Evolutionary conservation across 2,888 invertebrate species (phyloP).

Genomic region (Andrena haemorrhoa): DNA sequence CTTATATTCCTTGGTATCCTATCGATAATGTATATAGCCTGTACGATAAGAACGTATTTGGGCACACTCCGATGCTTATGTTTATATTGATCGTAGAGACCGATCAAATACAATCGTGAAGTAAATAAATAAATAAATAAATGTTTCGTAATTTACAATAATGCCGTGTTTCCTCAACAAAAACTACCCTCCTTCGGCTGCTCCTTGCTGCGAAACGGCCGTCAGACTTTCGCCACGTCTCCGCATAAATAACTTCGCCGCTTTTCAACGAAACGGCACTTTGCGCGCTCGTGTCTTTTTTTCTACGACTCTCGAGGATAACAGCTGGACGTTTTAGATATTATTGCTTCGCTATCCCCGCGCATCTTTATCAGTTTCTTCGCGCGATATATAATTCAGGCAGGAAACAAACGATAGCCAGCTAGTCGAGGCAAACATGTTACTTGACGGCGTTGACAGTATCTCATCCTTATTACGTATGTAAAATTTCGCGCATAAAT

Average conservation of each 20-base stretch:
- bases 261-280: background rate
- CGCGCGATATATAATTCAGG: slow-evolving; percentile 55
- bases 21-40: slow-evolving; percentile 79
- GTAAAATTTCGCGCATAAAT: slow-evolving; percentile 59
- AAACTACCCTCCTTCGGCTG: background rate
- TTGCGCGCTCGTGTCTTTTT: too few relatives aligned
- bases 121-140: slow-evolving; percentile 81
- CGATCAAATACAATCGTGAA: slow-evolving; percentile 80
- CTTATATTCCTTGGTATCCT: slow-evolving; percentile 72
- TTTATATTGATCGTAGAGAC: slow-evolving; percentile 81
- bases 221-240: too few relatives aligned
- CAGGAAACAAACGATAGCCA: slow-evolving; percentile 62
- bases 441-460: slow-evolving; percentile 65
- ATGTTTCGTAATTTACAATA: slow-evolving; percentile 80
- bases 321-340: slow-evolving; percentile 15
- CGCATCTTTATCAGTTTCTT: slow-evolving; percentile 47
- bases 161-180: slow-evolving; percentile 56
- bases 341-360: slow-evolving; percentile 20
- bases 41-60: slow-evolving; percentile 80
- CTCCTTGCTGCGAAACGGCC: background rate
- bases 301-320: slow-evolving; percentile 6
- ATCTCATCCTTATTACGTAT: slow-evolving; percentile 62
- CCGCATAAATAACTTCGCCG: too few relatives aligned
- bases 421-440: slow-evolving; percentile 55
- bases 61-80: slow-evolving; percentile 79